Base-by-base conservation (phyloP, 2,113 vertebrate genomes). In the Istiophorus platypterus region DNA sequence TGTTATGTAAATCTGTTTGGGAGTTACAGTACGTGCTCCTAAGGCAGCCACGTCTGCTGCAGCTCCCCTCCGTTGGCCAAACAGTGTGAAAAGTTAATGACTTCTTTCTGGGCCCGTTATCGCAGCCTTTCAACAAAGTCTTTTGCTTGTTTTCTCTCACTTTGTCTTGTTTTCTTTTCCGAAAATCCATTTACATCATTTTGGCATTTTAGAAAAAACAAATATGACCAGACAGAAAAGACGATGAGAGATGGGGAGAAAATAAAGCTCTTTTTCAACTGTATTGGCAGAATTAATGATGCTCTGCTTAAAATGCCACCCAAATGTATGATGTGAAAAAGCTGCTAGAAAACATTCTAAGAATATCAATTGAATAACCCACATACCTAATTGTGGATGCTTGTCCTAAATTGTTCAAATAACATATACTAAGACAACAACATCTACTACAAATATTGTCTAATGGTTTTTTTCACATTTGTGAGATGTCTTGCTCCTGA, bases 401-500 rank as follows among this genome's bases (percentile, higher is more conserved):
- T 56, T 24, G 37, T 34, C 24, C 49, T 73, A 56, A 81, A 72
- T 58, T 39, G 57, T 22, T 76, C 17, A 70, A 65, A 79, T 82
- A 65, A 66, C 34, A 56, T 39, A 57, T 18, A 63, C 45, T 61
- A 74, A n/a, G 37, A 47, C 18, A 49, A 72, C 27, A 57, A 12
- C 52, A n/a, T 64, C 24, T 7, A 29, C 52, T 41, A 7, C 20
- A 76, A 70, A 80, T 58, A 57, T 18, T 5, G 18, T 39, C 5
- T 64, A 54, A 78, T 76, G 65, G 74, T 82, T 79, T 67, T 67
- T 29, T 82, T 76, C 61, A 63, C 49, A 72, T 75, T 78, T 70
- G 29, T 67, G 29, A 71, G 39, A 74, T n/a, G 27, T 41, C 72
- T 82, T 71, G 61, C 78, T 77, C 64, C 51, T 62, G 52, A 83